Percentiles rank a stretch among this genome's conserved stretches.
These are phyloP conservation scores for Rattus rattus DNA, from an alignment of 2,113 vertebrate genomes.

Conservation along the genomic window DNA sequence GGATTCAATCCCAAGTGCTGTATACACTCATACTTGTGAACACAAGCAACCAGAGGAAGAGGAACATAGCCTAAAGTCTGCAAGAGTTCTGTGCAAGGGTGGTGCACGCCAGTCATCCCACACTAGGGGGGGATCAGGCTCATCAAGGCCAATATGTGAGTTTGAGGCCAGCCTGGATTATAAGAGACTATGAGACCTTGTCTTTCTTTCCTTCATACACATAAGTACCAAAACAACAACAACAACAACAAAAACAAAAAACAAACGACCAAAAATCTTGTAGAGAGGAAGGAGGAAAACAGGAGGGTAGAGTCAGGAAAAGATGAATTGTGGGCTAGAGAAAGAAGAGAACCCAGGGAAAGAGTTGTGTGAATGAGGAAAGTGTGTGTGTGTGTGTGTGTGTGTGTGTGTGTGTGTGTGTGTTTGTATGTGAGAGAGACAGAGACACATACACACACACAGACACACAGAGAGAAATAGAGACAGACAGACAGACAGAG, in stretches of 20 bases:
- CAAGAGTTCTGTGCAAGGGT: background rate
- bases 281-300: background rate
- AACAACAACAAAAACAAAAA: too few species aligned
- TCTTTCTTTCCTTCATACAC: background rate
- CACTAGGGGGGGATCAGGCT: background rate
- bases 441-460: too few species aligned
- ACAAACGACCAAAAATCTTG: too few species aligned
- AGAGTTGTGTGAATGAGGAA: background rate
- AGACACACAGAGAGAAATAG: too few species aligned
- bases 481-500: background rate
- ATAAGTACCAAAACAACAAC: background rate
- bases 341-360: background rate
- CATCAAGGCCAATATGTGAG: background rate
- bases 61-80: too few species aligned
- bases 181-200: background rate
- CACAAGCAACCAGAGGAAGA: background rate
- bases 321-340: background rate
- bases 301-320: background rate
- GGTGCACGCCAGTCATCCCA: background rate
- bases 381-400: background rate
- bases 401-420: background rate
- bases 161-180: background rate
- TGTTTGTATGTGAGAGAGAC: background rate
- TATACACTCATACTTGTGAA: background rate
- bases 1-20: background rate